phyloP scores from a whole-genome alignment of 1,140 invertebrate genomes.

The Maniola jurtina region DNA sequence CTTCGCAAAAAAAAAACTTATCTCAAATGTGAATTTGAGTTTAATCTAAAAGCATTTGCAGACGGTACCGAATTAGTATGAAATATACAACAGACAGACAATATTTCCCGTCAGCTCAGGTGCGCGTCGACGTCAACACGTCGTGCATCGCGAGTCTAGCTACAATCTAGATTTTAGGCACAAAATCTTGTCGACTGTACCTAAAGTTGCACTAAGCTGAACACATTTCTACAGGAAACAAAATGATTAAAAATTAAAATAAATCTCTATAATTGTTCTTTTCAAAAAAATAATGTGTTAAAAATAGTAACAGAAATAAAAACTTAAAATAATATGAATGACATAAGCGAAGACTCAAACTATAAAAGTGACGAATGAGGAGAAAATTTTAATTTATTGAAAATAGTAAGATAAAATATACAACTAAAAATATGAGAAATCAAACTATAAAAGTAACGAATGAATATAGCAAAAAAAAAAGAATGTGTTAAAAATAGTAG shows the following conservation, averaged over 20 bases:
- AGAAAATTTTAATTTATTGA: too few relatives aligned
- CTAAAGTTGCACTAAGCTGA: background rate
- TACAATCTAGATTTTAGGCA: background rate
- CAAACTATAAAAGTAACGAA: background rate
- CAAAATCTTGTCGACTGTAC: background rate
- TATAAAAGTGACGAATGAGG: too few relatives aligned
- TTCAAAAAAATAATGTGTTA: too few relatives aligned
- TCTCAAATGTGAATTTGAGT: too few relatives aligned
- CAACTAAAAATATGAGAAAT: background rate
- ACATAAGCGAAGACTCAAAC: too few relatives aligned
- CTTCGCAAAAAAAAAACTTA: too few relatives aligned
- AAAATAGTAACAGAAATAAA: too few relatives aligned
- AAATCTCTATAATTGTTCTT: too few relatives aligned
- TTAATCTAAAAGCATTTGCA: background rate
- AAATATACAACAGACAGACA: constrained; percentile 22
- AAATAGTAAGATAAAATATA: background rate
- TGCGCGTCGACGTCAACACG: constrained; percentile 18
- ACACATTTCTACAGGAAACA: too few relatives aligned
- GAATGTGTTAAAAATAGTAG: background rate
- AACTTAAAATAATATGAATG: too few relatives aligned
- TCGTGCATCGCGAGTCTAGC: background rate
- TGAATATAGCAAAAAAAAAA: too few relatives aligned
- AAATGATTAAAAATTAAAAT: too few relatives aligned
- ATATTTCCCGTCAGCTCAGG: constrained; percentile 28
- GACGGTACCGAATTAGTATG: constrained; percentile 12